phyloP scores from a whole-genome alignment of 2,888 invertebrate genomes.

The Chrysotoxum bicinctum region DNA sequence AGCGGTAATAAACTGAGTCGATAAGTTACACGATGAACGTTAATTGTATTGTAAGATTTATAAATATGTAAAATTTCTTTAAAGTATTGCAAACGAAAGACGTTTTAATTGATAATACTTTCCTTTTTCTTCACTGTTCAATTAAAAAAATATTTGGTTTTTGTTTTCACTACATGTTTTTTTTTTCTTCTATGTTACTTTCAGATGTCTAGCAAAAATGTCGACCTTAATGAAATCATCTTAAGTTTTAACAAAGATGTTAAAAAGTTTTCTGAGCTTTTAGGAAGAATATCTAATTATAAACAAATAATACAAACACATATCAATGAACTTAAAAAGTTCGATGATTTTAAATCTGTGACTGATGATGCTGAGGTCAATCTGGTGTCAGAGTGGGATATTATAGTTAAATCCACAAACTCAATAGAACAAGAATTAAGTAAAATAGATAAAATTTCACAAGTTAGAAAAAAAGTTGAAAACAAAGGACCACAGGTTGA shows the following conservation, averaged over 20 bases:
- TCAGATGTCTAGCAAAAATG: slow-evolving; percentile 59
- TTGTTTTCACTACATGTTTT: slow-evolving; percentile 79
- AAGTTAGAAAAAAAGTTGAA: background rate
- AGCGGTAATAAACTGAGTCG: no score
- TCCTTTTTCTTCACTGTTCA: background rate
- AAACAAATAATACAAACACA: slow-evolving; percentile 35
- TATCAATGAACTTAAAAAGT: slow-evolving; percentile 36
- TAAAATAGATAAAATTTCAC: background rate
- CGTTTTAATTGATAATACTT: background rate
- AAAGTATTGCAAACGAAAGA: background rate
- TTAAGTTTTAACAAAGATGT: slow-evolving; percentile 37
- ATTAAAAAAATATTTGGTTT: background rate
- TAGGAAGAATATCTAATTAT: background rate
- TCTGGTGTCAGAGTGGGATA: slow-evolving; percentile 17
- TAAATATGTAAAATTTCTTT: background rate
- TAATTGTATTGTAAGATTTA: no score
- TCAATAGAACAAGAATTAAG: slow-evolving; percentile 6
- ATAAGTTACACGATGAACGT: no score
- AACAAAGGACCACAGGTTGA: background rate
- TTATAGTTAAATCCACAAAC: slow-evolving; percentile 1
- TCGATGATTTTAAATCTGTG: slow-evolving; percentile 10
- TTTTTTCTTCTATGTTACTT: slow-evolving; percentile 79
- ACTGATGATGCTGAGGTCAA: slow-evolving; percentile 8
- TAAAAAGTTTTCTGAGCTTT: slow-evolving; percentile 21
- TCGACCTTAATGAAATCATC: slow-evolving; percentile 23